Conservation (phyloP, 2,797 vertebrate genomes). For the Cuculus canorus region DNA sequence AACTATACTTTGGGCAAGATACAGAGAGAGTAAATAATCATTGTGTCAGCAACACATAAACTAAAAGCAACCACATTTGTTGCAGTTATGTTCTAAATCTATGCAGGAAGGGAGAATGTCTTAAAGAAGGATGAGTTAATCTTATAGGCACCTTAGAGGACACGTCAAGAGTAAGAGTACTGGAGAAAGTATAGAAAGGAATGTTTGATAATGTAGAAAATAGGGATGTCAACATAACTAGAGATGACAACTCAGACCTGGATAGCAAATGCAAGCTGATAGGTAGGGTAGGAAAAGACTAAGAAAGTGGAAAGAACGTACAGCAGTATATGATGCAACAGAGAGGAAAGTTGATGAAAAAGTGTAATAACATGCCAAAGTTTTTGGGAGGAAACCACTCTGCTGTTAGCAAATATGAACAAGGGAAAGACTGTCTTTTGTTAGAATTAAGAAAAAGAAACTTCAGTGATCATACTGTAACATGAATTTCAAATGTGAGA, state of each 20-base stretch:
- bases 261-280: background rate
- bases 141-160: background rate
- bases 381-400: background rate
- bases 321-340: background rate
- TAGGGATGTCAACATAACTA: background rate
- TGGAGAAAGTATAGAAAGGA: background rate
- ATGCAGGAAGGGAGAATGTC: background rate
- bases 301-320: background rate
- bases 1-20: conserved; percentile 18
- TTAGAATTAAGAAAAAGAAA: conserved; percentile 7
- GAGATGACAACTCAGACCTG: background rate
- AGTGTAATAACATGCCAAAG: background rate
- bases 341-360: background rate
- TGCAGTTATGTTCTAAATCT: background rate
- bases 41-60: background rate
- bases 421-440: background rate
- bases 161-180: background rate
- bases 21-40: background rate
- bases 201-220: background rate
- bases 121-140: background rate
- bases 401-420: background rate
- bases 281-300: background rate
- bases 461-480: background rate
- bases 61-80: background rate
- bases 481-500: background rate